These are phyloP conservation scores for Drosophila robusta DNA, from an alignment of 2,888 invertebrate genomes.

Conservation along the genomic window DNA sequence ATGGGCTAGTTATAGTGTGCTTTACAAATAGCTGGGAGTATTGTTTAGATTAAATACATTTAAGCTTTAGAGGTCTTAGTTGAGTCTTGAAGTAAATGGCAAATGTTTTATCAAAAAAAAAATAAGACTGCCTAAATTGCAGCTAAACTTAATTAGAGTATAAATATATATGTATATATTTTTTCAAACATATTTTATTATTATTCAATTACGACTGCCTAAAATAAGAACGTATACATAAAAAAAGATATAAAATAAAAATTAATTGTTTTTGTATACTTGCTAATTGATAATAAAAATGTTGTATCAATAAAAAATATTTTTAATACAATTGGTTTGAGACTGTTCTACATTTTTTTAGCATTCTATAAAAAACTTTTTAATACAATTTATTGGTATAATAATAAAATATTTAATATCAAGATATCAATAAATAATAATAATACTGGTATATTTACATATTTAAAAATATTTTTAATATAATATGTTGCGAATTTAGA, in stretches of 20 bases:
- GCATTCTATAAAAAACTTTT: background rate
- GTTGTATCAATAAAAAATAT: background rate
- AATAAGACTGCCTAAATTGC: too few species aligned
- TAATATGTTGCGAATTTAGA: background rate
- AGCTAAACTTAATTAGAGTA: too few species aligned
- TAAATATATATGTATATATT: background rate
- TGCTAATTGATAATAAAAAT: background rate
- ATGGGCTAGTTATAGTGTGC: background rate
- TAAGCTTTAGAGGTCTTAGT: background rate
- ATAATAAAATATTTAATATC: background rate
- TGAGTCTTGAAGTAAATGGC: too few species aligned
- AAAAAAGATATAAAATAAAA: background rate
- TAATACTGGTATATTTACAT: too few species aligned
- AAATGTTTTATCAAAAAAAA: too few species aligned
- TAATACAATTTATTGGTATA: background rate
- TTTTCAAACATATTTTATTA: background rate
- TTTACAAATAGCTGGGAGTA: background rate
- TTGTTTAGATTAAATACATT: background rate
- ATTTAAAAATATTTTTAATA: background rate
- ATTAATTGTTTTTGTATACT: background rate
- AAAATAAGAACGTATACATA: background rate
- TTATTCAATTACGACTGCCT: background rate
- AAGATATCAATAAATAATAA: too few species aligned
- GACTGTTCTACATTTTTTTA: background rate
- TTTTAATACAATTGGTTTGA: background rate